A percentile compares a stretch with the other conserved stretches of the same genome.
Evolutionary conservation across 2,113 vertebrate genomes (phyloP).

Genomic region (Trogon surrucura): DNA sequence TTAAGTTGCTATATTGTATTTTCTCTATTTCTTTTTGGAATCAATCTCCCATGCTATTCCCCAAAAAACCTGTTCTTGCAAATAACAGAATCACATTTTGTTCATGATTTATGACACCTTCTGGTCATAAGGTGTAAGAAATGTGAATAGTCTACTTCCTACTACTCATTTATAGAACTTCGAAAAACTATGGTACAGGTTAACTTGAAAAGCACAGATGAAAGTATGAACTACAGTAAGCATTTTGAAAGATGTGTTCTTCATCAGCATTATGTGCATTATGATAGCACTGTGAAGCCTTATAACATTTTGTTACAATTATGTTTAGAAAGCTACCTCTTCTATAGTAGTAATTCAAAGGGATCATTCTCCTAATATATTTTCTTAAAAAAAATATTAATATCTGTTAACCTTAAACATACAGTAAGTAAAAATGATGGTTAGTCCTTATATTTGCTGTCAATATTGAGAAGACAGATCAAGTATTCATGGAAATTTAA

Average conservation of each 20-base stretch:
- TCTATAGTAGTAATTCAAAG: background rate
- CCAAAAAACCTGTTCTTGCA: background rate
- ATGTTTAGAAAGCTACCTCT: background rate
- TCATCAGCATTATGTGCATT: background rate
- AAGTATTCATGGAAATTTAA: background rate
- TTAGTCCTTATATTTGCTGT: background rate
- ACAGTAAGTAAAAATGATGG: background rate
- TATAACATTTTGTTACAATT: background rate
- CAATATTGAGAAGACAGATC: background rate
- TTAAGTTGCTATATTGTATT: background rate
- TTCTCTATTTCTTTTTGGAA: background rate
- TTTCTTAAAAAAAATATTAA: background rate
- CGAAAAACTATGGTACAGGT: background rate
- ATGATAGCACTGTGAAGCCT: background rate
- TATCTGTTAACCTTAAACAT: background rate
- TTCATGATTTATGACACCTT: background rate
- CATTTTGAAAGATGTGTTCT: background rate
- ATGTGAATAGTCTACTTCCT: background rate
- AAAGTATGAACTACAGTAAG: background rate
- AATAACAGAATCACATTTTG: background rate
- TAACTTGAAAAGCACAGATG: background rate
- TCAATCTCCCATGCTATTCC: background rate
- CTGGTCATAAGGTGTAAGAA: background rate
- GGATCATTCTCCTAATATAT: background rate
- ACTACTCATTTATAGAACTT: background rate